Evolutionary conservation across 1,140 invertebrate species (phyloP).

Genomic region (Sinonovacula constricta): DNA sequence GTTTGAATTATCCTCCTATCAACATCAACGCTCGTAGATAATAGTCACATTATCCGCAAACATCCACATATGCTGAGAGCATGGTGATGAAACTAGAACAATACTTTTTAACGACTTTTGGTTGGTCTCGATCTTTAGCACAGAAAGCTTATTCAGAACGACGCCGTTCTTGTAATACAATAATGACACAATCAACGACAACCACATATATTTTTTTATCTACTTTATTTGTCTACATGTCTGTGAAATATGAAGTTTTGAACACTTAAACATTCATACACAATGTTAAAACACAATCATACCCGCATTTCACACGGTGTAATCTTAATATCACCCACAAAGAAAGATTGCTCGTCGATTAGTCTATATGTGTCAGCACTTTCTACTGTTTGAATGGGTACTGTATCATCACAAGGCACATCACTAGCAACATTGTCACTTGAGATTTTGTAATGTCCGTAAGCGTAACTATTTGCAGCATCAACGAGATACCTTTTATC

Average conservation of each 20-base stretch:
- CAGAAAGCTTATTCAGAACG: too few relatives aligned
- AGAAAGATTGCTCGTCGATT: not conserved
- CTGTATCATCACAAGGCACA: not conserved
- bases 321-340: conserved; percentile 18
- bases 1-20: too few relatives aligned
- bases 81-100: too few relatives aligned
- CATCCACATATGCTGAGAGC: too few relatives aligned
- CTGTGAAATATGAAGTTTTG: not conserved
- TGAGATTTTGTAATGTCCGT: conserved; percentile 27
- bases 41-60: too few relatives aligned
- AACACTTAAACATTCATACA: not conserved
- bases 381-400: not conserved
- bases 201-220: not conserved
- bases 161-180: too few relatives aligned
- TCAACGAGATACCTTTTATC: conserved; percentile 19
- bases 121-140: too few relatives aligned
- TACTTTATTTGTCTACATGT: not conserved
- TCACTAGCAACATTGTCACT: not conserved
- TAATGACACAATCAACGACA: not conserved
- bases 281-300: not conserved
- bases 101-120: too few relatives aligned
- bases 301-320: conserved; percentile 7
- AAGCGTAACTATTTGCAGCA: conserved; percentile 17
- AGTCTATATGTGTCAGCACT: not conserved
- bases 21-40: too few relatives aligned